phyloP scores from a whole-genome alignment of 2,113 vertebrate genomes.

The Diadophis punctatus region DNA sequence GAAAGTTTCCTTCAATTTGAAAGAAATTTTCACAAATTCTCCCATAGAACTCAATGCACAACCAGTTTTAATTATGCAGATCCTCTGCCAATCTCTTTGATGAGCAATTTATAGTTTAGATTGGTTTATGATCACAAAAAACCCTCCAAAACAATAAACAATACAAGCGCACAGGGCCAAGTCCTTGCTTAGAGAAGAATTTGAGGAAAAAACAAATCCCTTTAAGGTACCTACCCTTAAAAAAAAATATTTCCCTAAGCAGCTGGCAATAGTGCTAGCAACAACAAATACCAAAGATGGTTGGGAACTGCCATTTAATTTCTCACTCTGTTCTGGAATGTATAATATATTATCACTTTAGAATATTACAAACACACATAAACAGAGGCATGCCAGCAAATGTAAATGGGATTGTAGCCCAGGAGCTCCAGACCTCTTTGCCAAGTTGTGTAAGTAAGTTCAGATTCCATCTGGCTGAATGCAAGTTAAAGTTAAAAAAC shows the following conservation, averaged over 20 bases:
- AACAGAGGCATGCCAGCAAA: neutral
- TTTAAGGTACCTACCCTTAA: neutral
- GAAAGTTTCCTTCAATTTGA: neutral
- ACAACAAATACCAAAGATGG: neutral
- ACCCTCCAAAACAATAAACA: neutral
- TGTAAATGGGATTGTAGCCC: neutral
- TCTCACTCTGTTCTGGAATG: neutral
- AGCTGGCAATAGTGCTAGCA: neutral
- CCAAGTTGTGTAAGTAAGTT: neutral
- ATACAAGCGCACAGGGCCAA: neutral
- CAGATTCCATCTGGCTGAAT: neutral
- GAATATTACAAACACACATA: neutral
- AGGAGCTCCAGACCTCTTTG: neutral
- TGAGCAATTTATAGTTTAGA: neutral
- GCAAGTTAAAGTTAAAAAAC: neutral
- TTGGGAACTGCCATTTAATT: neutral
- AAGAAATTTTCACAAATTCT: neutral
- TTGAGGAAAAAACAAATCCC: neutral
- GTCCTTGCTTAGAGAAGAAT: neutral
- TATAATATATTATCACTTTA: neutral
- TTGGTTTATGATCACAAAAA: neutral
- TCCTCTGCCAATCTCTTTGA: neutral
- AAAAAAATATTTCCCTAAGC: neutral
- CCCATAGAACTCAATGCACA: neutral
- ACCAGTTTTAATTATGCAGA: neutral